Percentiles rank a stretch among this genome's conserved stretches.
Evolutionary conservation across 2,888 invertebrate genomes (phyloP).

Genomic region (Mongoloraphidia duomilia): DNA sequence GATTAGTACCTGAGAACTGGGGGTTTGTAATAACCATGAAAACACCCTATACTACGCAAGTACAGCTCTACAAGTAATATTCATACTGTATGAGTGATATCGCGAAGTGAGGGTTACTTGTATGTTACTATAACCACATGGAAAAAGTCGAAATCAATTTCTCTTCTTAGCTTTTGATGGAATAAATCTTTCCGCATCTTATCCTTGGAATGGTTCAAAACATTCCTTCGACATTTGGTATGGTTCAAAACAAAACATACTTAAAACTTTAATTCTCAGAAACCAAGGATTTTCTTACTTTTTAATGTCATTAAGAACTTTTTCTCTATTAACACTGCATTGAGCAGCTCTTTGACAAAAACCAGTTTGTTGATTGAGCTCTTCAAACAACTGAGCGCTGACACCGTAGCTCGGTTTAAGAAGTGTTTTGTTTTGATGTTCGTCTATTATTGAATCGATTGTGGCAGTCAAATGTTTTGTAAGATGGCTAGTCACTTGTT

Average conservation of each 20-base stretch:
- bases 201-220: too few relatives aligned
- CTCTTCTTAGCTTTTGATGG: too few relatives aligned
- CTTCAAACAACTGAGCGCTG: slow-evolving; percentile 46
- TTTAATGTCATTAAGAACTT: slow-evolving; percentile 51
- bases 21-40: too few relatives aligned
- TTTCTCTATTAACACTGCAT: slow-evolving; percentile 53
- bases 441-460: slow-evolving; percentile 53
- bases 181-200: too few relatives aligned
- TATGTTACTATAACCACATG: too few relatives aligned
- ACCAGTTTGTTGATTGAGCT: slow-evolving; percentile 54
- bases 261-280: slow-evolving; percentile 9
- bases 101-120: too few relatives aligned
- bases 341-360: slow-evolving; percentile 57
- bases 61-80: too few relatives aligned
- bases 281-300: slow-evolving; percentile 31
- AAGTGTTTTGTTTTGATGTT: slow-evolving; percentile 42
- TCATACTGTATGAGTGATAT: too few relatives aligned
- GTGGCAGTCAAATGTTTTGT: slow-evolving; percentile 51
- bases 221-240: too few relatives aligned
- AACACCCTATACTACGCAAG: too few relatives aligned
- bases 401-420: slow-evolving; percentile 47
- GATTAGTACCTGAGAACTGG: too few relatives aligned
- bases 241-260: background rate
- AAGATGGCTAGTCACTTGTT: slow-evolving; percentile 47
- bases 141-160: too few relatives aligned